Percentiles rank a stretch among this genome's conserved stretches.
Conservation (phyloP, 2,113 vertebrate species). For the Pampusana beccarii region DNA sequence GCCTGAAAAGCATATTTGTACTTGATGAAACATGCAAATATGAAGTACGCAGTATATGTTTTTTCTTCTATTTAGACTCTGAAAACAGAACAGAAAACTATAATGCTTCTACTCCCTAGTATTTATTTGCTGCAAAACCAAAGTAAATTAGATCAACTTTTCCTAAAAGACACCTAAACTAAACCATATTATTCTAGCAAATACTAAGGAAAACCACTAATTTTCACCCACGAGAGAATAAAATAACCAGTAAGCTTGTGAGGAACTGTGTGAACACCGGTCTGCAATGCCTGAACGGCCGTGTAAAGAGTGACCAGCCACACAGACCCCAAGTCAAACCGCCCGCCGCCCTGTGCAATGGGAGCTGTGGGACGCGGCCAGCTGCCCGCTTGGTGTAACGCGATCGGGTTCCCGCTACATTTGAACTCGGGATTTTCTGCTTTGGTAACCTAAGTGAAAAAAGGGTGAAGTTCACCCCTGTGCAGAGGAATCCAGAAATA, state of each 20-base stretch:
- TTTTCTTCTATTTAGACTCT: neutral
- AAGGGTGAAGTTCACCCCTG: neutral
- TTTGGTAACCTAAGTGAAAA: neutral
- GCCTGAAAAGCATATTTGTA: constrained; percentile 20
- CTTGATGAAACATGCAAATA: constrained; percentile 54
- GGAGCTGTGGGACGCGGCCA: fast-evolving
- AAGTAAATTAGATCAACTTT: constrained; percentile 54
- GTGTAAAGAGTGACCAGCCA: neutral
- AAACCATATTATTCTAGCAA: constrained; percentile 24
- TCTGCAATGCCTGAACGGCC: neutral
- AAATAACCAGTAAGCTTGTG: constrained; percentile 61
- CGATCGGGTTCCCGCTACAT: neutral
- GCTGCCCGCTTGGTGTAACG: fast-evolving
- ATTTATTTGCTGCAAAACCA: constrained; percentile 42
- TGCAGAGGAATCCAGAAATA: neutral
- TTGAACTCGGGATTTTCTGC: neutral
- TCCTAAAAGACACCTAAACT: constrained; percentile 51
- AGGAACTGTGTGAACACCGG: constrained; percentile 3
- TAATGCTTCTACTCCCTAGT: neutral
- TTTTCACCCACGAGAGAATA: constrained; percentile 38
- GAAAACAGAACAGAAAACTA: constrained; percentile 47
- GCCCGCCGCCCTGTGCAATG: fast-evolving
- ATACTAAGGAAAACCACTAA: constrained; percentile 34
- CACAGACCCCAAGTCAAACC: neutral
- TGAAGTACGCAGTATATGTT: neutral